Base-by-base conservation (phyloP, 1,140 invertebrate species). In the Drosophila virilis region DNA sequence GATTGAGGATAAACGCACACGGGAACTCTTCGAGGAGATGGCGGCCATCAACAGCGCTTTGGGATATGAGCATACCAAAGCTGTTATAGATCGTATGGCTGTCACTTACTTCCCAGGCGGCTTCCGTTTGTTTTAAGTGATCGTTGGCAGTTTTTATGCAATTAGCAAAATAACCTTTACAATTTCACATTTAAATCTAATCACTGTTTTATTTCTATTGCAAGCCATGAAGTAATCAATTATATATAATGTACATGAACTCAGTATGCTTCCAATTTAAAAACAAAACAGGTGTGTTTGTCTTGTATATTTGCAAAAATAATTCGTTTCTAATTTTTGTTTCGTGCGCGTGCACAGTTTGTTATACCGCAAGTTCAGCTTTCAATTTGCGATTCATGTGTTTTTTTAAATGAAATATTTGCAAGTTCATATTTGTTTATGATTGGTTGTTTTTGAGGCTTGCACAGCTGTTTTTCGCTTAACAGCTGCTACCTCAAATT, bases 1-100 rank as follows among this genome's bases (percentile, higher is more conserved):
- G 70, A 94, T 95, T 46, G 98, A 98, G 78, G 97, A 98, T 42
- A 96, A 96, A 79, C 93, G 95, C 6, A 93, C 93, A 12, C 94
- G 94, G 66, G 97, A 98, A 54, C 91, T 96, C 12, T 96, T 97
- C 35, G 95, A 96, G 66, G 95, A 95, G 73, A 93, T 96, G 38
- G 93, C 95, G 32, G 95, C 95, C 80, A 93, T 96, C 13, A 95
- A 94, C 85, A 91, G 91, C 38, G 92, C 94, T 17, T 91, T 97
- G 12, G 95, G 95, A 28, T 97, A 96, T 96, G 80, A 93, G 32
- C 95, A 97, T 92, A 93, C 95, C 74, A 94, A 94, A 6, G 83
- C 91, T n/a, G 92, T 94, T 75, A 78, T 92, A 8, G 75, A 91
- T 48, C 89, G 90, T 40, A 77, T 85, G 69, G 80, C 75, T 8